Base-by-base conservation (phyloP, 2,113 vertebrate species). In the Ammodytes marinus region DNA sequence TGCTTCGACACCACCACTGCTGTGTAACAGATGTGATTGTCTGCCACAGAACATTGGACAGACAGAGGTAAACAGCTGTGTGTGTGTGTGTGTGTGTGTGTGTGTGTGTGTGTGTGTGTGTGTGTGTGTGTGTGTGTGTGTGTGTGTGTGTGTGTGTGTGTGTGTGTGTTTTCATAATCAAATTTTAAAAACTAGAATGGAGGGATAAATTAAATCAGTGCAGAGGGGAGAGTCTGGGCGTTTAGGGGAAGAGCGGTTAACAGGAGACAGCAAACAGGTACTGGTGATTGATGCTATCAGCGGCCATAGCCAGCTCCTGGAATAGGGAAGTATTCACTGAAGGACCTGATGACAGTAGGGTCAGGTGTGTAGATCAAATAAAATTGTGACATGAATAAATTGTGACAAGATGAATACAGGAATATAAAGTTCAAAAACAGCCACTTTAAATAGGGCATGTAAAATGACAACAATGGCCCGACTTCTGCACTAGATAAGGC, bases 181-280 rank as follows among this genome's bases (percentile, higher is more conserved):
- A 79, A 91, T 89, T 91, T 86, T 63, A 77, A 92, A 88, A 85
- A 86, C 80, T 42, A 84, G 72, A 91, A 88, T 74, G 78, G 27
- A 88, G 77, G 57, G 74, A 19, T 63, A 84, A 91, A 92, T 90
- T 72, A 49, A 82, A 94, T 92, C 79, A 85, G 77, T 0, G 68
- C 72, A 69, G 82, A 88, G 35, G 40, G 66, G 17, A 81, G 76
- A 77, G 69, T 58, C 86, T 71, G 53, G 65, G 72, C 59, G 43
- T 74, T 86, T 61, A 46, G 55, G 57, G 86, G 72, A 8, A 67
- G 60, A 75, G 83, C 63, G 10, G 83, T 84, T 86, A 82, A 79
- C 71, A 81, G 68, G 43, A 80, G 66, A 86, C 57, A 12, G 78
- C 80, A 87, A 92, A 88, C 68, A 80, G 85, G 77, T 66, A 77